phyloP scores from a whole-genome alignment of 2,113 vertebrate genomes.

The Rhea americana region DNA sequence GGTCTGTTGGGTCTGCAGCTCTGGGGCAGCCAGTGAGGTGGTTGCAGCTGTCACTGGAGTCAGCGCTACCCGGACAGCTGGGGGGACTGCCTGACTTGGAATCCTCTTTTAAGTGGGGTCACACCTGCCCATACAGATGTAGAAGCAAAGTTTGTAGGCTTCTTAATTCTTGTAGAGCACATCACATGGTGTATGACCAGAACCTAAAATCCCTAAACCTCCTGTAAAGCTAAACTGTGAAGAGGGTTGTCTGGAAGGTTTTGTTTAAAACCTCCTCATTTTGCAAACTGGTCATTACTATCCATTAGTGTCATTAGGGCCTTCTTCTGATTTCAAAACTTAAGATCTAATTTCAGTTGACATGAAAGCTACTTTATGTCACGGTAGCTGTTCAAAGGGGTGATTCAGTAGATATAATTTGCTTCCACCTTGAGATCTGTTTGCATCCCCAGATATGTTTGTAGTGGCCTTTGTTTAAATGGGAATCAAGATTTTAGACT shows the following conservation, averaged over 20 bases:
- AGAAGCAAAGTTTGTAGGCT: neutral
- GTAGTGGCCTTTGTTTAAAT: neutral
- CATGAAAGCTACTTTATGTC: neutral
- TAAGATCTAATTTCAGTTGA: neutral
- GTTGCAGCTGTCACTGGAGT: neutral
- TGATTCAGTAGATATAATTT: neutral
- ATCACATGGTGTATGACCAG: rapidly evolving
- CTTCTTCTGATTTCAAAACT: neutral
- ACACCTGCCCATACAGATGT: neutral
- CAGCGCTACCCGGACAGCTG: neutral
- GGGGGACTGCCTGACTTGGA: neutral
- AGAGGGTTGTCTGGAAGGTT: neutral
- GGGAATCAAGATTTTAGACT: neutral
- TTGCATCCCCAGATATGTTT: neutral
- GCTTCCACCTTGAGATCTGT: neutral
- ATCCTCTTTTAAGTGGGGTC: neutral
- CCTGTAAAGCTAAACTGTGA: neutral
- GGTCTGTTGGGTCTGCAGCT: rapidly evolving
- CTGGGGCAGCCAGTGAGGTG: rapidly evolving
- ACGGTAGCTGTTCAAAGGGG: neutral
- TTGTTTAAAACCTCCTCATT: neutral
- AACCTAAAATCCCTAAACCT: neutral
- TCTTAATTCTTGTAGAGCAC: neutral
- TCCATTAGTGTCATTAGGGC: neutral
- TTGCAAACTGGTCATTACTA: neutral